Evolutionary conservation across 2,113 vertebrate genomes (phyloP).

Genomic region (Ahaetulla prasina): DNA sequence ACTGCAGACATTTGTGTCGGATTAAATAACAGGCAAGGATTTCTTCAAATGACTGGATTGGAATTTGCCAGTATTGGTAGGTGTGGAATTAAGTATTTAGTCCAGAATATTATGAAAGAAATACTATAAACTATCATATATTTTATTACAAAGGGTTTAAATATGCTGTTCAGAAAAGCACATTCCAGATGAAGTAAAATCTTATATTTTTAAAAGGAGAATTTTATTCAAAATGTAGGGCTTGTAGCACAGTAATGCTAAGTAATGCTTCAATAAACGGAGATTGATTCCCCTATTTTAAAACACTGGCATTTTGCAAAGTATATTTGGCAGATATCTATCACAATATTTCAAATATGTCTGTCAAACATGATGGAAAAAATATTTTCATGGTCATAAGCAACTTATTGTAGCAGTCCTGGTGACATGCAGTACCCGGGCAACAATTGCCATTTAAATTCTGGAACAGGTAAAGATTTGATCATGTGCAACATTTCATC

Average conservation of each 20-base stretch:
- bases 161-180: neutral
- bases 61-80: neutral
- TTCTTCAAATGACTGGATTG: conserved; percentile 13
- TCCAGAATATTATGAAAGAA: neutral
- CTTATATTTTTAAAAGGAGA: neutral
- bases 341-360: neutral
- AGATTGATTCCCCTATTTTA: neutral
- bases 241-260: neutral
- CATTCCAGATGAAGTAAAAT: neutral
- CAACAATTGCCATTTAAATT: neutral
- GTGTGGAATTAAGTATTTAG: neutral
- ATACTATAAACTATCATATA: neutral
- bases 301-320: neutral
- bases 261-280: neutral
- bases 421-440: neutral
- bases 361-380: no score
- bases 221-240: neutral
- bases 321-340: neutral
- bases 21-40: conserved; percentile 48
- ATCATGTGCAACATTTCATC: neutral
- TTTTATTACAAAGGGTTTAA: neutral
- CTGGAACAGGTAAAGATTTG: neutral
- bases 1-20: conserved; percentile 56
- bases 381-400: neutral
- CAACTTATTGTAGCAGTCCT: neutral